Evolutionary conservation across 1,140 invertebrate species (phyloP).

Genomic region (Radopholus similis): DNA sequence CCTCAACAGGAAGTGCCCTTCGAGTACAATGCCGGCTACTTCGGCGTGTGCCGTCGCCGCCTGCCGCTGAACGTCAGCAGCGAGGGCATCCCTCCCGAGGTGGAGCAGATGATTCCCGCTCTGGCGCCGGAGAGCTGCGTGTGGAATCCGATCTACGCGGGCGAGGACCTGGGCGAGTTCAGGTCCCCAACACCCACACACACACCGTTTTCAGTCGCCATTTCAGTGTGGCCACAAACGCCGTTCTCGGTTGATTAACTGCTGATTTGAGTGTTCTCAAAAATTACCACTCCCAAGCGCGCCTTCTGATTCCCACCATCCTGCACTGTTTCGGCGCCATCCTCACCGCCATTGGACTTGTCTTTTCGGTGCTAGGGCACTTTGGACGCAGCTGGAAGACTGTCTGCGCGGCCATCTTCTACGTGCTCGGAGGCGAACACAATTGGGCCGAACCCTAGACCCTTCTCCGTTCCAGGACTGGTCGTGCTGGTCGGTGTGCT

Average conservation of each 20-base stretch:
- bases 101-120: neutral
- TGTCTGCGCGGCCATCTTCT: conserved; percentile 25
- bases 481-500: conserved; percentile 25
- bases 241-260: conserved; percentile 14
- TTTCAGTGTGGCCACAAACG: conserved; percentile 27
- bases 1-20: conserved; percentile 26
- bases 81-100: neutral
- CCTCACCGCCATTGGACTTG: conserved; percentile 14
- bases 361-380: conserved; percentile 26
- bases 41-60: conserved; percentile 18
- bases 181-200: neutral
- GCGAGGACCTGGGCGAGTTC: conserved; percentile 32
- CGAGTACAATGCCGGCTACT: conserved; percentile 34
- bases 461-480: conserved; percentile 12
- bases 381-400: conserved; percentile 14
- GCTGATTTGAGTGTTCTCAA: neutral
- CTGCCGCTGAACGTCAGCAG: conserved; percentile 20
- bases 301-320: conserved; percentile 19
- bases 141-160: conserved; percentile 24
- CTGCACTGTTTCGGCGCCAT: conserved; percentile 26
- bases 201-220: neutral
- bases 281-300: neutral
- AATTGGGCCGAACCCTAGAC: neutral
- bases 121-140: conserved; percentile 21
- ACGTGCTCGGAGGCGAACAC: conserved; percentile 22